Base-by-base conservation (phyloP, 2,888 invertebrate species). In the Asteroscopus sphinx region DNA sequence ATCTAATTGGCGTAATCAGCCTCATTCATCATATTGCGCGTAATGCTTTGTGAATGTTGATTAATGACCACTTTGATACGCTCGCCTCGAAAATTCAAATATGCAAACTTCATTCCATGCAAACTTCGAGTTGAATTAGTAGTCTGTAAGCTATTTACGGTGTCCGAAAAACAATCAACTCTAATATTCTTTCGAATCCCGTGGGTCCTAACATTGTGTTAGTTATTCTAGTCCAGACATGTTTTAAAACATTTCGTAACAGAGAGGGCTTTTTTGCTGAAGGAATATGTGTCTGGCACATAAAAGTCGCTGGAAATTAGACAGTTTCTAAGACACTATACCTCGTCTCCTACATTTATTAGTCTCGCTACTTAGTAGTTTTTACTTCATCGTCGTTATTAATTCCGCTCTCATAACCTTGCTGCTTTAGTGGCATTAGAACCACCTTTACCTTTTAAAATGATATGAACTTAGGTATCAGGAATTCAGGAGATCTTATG, bases 1-100 rank as follows among this genome's bases (percentile, higher is more conserved):
- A 53, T 57, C 65, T 75, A 75, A 73, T 75, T 75, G 68, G 35
- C 45, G 57, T 63, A 58, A 70, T 72, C 62, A 70, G 45, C 56
- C 44, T 60, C 76, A 68, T 75, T 75, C 58, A 75, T 74, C 73
- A 68, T 68, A 64, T 56, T 58, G 56, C 59, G 57, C 61, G 53
- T 68, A 71, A 68, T 63, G 59, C 57, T 72, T 63, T 62, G 58
- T 72, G 72, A 75, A 74, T 74, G 56, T 75, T 73, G 76, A 74
- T 76, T 76, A 73, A 73, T 73, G 39, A 67, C 42, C 52, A 60
- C 45, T 70, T 70, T 53, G 47, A 69, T 69, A 59, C 58, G 47
- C 54, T 47, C 37, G 60, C 66, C 46, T 63, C 60, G 39, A 56
- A 62, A 68, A 64, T 64, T 64, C 54, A 57, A 73, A 70, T 70